Conservation (phyloP, 2,797 vertebrate species). For the Rhinophrynus dorsalis region DNA sequence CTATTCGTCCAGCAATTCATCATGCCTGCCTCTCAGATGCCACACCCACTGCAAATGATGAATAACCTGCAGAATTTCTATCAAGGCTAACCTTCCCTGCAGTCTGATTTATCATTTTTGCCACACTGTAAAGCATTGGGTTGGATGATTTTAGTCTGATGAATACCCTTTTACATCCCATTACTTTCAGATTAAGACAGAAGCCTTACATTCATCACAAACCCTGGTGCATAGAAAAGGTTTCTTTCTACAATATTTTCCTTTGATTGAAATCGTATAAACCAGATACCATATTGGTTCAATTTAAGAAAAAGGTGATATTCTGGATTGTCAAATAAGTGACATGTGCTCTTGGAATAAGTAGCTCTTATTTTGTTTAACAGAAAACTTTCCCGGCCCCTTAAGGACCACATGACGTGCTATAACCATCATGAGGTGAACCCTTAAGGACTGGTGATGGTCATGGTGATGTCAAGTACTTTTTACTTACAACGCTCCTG, state of each 20-base stretch:
- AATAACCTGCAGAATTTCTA: conserved; percentile 22
- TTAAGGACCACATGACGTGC: no score
- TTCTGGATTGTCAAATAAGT: conserved; percentile 24
- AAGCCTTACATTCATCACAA: conserved; percentile 23
- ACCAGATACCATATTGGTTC: conserved; percentile 26
- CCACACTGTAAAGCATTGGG: conserved; percentile 21
- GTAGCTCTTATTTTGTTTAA: no score
- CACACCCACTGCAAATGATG: conserved; percentile 39
- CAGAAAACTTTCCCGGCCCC: no score
- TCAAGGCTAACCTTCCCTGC: conserved; percentile 32
- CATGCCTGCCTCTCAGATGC: background rate
- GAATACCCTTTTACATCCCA: conserved; percentile 36
- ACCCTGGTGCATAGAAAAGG: background rate
- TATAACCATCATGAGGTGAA: no score
- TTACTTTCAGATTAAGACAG: conserved; percentile 40
- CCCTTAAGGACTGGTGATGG: no score
- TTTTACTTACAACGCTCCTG: no score
- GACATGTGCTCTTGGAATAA: conserved; percentile 2
- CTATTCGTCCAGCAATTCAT: conserved; percentile 22
- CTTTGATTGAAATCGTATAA: conserved; percentile 21
- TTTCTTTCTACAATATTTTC: conserved; percentile 6
- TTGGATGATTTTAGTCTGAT: conserved; percentile 28
- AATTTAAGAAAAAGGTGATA: conserved; percentile 28
- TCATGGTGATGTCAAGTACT: no score
- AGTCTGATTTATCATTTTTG: conserved; percentile 36